Percentiles rank a stretch among this genome's conserved stretches.
Evolutionary conservation across 2,113 vertebrate species (phyloP).

Genomic region (Ictidomys tridecemlineatus): DNA sequence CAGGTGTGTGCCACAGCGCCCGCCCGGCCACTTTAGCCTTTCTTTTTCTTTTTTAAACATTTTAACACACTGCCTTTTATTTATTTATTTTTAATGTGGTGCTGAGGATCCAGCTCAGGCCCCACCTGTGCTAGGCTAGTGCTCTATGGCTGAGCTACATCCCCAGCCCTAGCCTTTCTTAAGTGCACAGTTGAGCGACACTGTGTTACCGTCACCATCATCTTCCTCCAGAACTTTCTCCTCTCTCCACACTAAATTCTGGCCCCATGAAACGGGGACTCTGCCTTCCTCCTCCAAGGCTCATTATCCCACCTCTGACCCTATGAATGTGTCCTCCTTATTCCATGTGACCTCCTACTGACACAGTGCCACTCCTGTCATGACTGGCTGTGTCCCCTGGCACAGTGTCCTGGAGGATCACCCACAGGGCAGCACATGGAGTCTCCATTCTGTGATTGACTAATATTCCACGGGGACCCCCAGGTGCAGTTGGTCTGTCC

Average conservation of each 20-base stretch:
- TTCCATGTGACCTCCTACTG: not conserved
- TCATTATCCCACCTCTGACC: not conserved
- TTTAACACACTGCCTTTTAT: no score
- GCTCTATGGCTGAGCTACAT: no score
- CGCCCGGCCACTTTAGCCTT: not conserved
- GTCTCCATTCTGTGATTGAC: not conserved
- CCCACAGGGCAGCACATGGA: accelerated
- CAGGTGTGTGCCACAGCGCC: not conserved
- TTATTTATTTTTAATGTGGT: no score
- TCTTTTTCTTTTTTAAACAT: not conserved
- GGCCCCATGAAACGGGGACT: no score
- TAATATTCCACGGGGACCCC: accelerated
- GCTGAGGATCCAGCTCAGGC: no score
- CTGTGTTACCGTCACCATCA: accelerated
- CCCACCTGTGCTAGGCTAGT: no score
- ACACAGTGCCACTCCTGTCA: not conserved
- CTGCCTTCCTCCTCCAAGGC: accelerated
- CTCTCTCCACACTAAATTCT: not conserved
- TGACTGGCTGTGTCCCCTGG: not conserved
- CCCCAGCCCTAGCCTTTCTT: not conserved
- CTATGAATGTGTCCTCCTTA: accelerated
- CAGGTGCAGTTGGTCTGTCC: accelerated
- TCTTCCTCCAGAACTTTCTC: not conserved
- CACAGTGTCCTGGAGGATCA: not conserved
- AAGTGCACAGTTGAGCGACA: not conserved